A percentile compares a stretch with the other conserved stretches of the same genome.
These are phyloP conservation scores for Fopius arisanus DNA, from an alignment of 1,140 invertebrate genomes.

Conservation along the genomic window DNA sequence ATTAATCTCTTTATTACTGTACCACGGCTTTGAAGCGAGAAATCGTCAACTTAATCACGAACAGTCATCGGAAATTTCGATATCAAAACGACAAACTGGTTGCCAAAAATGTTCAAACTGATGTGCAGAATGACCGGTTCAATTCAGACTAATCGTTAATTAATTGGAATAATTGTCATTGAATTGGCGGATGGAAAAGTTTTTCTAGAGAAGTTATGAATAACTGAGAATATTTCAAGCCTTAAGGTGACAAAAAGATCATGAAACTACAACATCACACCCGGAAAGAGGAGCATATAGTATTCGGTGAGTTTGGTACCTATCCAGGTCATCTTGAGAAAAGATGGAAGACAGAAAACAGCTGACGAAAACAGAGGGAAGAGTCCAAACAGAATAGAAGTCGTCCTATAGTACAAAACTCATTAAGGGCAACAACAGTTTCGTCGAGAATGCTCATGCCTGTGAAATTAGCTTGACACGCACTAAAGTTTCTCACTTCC, in stretches of 20 bases:
- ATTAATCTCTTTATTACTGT: too few species aligned
- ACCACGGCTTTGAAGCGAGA: too few species aligned
- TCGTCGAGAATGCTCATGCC: conserved; percentile 15
- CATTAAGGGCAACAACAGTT: conserved; percentile 58
- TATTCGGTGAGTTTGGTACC: conserved; percentile 47
- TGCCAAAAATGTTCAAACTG: too few species aligned
- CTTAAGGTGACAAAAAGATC: conserved; percentile 40
- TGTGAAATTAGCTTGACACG: neutral
- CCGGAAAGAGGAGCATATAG: conserved; percentile 38
- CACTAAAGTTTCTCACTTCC: neutral
- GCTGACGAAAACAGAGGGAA: conserved; percentile 2
- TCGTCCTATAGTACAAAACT: conserved; percentile 36
- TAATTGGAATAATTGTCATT: neutral
- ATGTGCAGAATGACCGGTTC: too few species aligned
- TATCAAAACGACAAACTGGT: too few species aligned
- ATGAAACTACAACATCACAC: conserved; percentile 15
- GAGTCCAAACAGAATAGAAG: neutral
- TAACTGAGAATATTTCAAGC: conserved; percentile 33
- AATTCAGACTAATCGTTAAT: neutral
- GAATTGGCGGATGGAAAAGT: neutral
- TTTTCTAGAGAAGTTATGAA: neutral
- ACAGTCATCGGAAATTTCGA: too few species aligned
- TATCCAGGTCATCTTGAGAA: conserved; percentile 58
- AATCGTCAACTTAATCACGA: too few species aligned
- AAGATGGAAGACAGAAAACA: neutral